Percentiles rank a stretch among this genome's conserved stretches.
phyloP scores from a whole-genome alignment of 2,888 invertebrate species.

The Cosmopolites sordidus region DNA sequence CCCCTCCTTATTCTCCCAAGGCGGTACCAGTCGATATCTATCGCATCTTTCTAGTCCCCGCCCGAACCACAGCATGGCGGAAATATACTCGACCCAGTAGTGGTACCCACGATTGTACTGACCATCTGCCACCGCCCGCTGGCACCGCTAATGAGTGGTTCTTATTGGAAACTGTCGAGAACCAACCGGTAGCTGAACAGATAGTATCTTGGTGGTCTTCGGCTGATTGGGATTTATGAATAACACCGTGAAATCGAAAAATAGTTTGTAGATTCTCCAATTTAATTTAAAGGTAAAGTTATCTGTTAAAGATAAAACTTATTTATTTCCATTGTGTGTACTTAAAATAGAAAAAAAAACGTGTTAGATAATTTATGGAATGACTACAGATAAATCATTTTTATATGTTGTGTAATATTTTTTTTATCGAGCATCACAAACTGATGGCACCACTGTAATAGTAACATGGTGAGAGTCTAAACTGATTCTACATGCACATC shows the following conservation, averaged over 20 bases:
- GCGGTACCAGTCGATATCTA: not conserved
- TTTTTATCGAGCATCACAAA: no score
- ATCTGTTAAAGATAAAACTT: no score
- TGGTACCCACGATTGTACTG: slow-evolving; percentile 25
- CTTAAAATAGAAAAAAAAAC: no score
- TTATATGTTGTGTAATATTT: no score
- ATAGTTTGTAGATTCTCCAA: not conserved
- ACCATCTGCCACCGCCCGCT: slow-evolving; percentile 32
- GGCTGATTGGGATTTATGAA: slow-evolving; percentile 4
- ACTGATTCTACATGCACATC: no score
- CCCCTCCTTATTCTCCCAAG: not conserved
- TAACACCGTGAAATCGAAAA: not conserved
- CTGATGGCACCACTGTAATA: no score
- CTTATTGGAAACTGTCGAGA: slow-evolving; percentile 32
- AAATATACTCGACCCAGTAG: not conserved
- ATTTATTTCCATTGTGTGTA: no score
- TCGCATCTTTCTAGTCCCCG: not conserved
- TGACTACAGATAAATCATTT: no score
- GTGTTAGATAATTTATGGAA: no score
- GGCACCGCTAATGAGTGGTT: slow-evolving; percentile 32
- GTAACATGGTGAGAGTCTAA: no score
- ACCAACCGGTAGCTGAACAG: slow-evolving; percentile 30
- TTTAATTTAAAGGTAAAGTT: no score
- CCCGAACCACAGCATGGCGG: slow-evolving; percentile 1
- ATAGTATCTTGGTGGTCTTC: slow-evolving; percentile 23